Evolutionary conservation across 2,797 vertebrate species (phyloP).

Genomic region (Myotis planiceps): DNA sequence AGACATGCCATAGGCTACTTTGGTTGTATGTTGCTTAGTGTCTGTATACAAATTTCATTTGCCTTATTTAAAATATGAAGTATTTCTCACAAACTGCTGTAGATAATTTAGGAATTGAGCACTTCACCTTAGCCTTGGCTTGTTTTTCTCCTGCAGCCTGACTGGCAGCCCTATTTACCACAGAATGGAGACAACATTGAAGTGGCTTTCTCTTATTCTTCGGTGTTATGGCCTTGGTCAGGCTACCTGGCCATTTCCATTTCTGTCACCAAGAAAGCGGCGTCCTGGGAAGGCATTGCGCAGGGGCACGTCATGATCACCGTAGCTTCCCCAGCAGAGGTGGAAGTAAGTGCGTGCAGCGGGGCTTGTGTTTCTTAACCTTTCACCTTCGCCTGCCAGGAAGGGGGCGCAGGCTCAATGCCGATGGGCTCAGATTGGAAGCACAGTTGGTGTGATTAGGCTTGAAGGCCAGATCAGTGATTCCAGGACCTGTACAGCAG

Average conservation of each 20-base stretch:
- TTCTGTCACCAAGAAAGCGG: constrained; percentile 97
- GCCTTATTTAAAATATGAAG: background rate
- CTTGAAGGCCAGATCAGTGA: fast-evolving
- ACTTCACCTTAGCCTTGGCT: background rate
- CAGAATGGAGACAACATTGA: constrained; percentile 98
- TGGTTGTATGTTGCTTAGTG: background rate
- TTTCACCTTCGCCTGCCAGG: background rate
- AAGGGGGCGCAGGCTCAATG: background rate
- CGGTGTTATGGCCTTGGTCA: constrained; percentile 97
- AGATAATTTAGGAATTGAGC: background rate
- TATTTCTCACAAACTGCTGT: background rate
- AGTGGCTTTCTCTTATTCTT: constrained; percentile 96
- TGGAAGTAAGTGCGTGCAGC: constrained; percentile 88
- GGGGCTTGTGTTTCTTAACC: background rate
- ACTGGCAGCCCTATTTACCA: constrained; percentile 98
- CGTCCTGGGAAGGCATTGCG: constrained; percentile 97
- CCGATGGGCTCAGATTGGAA: background rate
- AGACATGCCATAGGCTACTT: background rate
- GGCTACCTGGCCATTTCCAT: constrained; percentile 98
- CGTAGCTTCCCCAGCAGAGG: constrained; percentile 94
- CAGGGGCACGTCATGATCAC: constrained; percentile 98
- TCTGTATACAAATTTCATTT: background rate
- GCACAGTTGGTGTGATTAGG: background rate
- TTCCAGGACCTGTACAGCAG: background rate
- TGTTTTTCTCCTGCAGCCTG: constrained; percentile 89